Conservation (phyloP, 2,113 vertebrate species). For the Bettongia penicillata region DNA sequence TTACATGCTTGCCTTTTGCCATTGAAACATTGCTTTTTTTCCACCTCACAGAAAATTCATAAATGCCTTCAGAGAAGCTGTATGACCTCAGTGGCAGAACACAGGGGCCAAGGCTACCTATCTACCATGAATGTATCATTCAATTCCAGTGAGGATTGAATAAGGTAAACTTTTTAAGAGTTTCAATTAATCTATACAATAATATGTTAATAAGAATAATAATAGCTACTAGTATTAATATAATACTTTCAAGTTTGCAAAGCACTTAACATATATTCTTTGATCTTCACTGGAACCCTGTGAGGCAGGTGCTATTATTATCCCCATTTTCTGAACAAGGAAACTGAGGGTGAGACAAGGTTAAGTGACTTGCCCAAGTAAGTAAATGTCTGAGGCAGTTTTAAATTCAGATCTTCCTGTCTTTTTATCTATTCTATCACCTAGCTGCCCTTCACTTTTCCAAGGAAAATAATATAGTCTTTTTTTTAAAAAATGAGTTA, state of each 20-base stretch:
- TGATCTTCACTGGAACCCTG: not conserved
- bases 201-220: not conserved
- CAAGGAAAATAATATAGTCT: not conserved
- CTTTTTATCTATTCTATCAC: not conserved
- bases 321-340: not conserved
- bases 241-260: not conserved
- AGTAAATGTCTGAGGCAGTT: not conserved
- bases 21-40: slow-evolving; percentile 25
- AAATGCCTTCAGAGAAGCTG: slow-evolving; percentile 39
- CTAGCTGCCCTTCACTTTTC: not conserved
- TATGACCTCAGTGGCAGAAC: not conserved
- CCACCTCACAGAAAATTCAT: slow-evolving; percentile 11
- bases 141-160: slow-evolving; percentile 41
- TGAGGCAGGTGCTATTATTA: not conserved
- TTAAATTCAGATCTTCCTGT: not conserved
- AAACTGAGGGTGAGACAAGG: not conserved
- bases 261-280: not conserved
- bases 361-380: not conserved
- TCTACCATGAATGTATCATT: slow-evolving; percentile 40
- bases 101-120: slow-evolving; percentile 12
- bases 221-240: not conserved
- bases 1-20: slow-evolving; percentile 5
- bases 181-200: not conserved
- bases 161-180: slow-evolving; percentile 21
- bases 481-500: not conserved